Evolutionary conservation across 2,113 vertebrate genomes (phyloP), one percentile per base, ranked within the genome.

Genomic region (Anthoscopus minutus): DNA sequence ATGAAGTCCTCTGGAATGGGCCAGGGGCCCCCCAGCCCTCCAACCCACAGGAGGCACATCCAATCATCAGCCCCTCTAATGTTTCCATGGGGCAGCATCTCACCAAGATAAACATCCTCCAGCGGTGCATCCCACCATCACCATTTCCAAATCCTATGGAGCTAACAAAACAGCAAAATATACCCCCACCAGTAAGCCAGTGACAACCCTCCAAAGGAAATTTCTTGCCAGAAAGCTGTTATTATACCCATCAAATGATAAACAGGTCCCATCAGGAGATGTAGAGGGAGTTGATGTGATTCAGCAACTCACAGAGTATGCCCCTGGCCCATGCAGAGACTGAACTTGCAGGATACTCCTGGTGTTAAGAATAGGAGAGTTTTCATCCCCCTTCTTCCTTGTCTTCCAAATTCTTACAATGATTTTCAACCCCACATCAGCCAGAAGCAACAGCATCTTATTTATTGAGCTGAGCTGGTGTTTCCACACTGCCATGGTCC

Each of bases 51-150:
- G 12, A 38, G 22, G 10, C 15, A 10, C 33, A 40, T 37, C 50
- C 60, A 54, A 38, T 66, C 70, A 83, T 38, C 84, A 54, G 11
- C 35, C 33, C 45, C 20, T 31, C 0, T 1, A 21, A 33, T 0
- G 0, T 10, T 62, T 73, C 38, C 4, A 4, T 1, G 4, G 35
- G 66, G 60, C 45, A 70, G 40, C 45, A 40, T 30, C 76, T 38
- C 62, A 28, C 76, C 67, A 60, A 11, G 64, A 91, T 44, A 88
- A 94, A 73, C 77, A 90, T 66, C 80, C 73, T 80, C 86, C 47
- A 17, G 42, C 3, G 10, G 2, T 2, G 21, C 3, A 5, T 3
- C 9, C 67, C 21, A 37, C 42, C 9, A 8, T 45, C 69, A 91
- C 44, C 48, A 3, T 44, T 51, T 78, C 87, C 81, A 76, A 86